phyloP scores from a whole-genome alignment of 2,888 invertebrate genomes.

The Chrysina gloriosa region DNA sequence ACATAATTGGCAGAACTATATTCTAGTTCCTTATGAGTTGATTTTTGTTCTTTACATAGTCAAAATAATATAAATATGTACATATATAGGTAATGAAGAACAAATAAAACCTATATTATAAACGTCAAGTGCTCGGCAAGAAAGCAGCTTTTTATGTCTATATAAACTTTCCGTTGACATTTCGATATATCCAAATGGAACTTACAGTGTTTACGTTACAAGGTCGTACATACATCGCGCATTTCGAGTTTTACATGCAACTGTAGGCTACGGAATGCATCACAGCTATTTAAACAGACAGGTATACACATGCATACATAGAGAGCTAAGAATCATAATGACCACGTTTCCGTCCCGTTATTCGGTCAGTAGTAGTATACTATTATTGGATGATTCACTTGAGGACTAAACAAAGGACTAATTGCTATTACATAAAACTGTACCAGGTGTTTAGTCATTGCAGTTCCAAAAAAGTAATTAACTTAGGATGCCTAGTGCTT shows the following conservation, averaged over 20 bases:
- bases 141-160: background rate
- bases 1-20: too few relatives aligned
- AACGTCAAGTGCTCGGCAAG: background rate
- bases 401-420: background rate
- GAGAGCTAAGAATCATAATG: background rate
- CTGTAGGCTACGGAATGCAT: background rate
- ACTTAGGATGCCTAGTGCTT: too few relatives aligned
- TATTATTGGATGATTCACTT: background rate
- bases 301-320: too few relatives aligned
- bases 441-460: background rate
- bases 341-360: background rate
- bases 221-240: background rate
- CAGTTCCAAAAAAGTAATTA: background rate
- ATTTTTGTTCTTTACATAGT: too few relatives aligned
- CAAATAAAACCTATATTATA: too few relatives aligned
- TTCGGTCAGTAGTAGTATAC: too few relatives aligned
- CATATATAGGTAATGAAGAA: too few relatives aligned
- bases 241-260: background rate
- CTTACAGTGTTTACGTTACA: background rate
- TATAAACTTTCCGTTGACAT: constrained; percentile 13
- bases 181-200: background rate
- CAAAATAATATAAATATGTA: too few relatives aligned
- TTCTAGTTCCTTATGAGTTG: too few relatives aligned
- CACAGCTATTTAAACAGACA: too few relatives aligned
- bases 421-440: background rate